Evolutionary conservation across 2,888 invertebrate species (phyloP), one percentile per base, ranked within the genome.

Genomic region (Achlya flavicornis): DNA sequence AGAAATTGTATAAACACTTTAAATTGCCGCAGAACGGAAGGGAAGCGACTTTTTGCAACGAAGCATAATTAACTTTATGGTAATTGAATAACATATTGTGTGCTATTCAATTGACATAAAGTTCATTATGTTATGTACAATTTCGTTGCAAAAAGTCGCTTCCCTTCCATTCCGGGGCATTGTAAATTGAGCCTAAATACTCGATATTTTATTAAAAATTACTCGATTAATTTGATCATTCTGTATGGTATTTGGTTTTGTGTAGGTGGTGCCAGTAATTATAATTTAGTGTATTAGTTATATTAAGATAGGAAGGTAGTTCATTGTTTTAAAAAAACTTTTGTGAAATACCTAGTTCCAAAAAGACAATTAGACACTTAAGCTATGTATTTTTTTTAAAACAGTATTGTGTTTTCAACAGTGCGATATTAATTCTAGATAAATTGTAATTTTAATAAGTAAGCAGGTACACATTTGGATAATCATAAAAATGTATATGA

Each of bases 401-500:
- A 38, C 10, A 8, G 14, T 19, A 5, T 53, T 16, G 7, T 48
- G 16, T 16, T 19, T n/a, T 53, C 10, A 53, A 19, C n/a, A 10
- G 53, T 53, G 53, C 53, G 53, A 53, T 53, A 53, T 53, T 53
- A 53, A 19, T 53, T 53, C 7, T 19, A 53, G 53, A 10, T n/a
- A 12, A 41, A 12, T 8, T 1, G 6, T 19, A 6, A 53, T 53
- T 10, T 53, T 8, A 53, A 53, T 53, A 19, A 53, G 16, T 53
- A 19, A 53, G n/a, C 16, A n/a, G 53, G n/a, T 48, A 48, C 14
- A 2, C n/a, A 46, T 46, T 46, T 14, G 43, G 11, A 35, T 35
- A 43, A 48, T 46, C 43, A n/a, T 14, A 46, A 14, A 46, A 46
- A 14, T 12, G 14, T 14, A 46, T 10, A 0, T 8, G 10, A 10